These are phyloP conservation scores for Varanus salvator DNA, from an alignment of 2,113 vertebrate species.

Conservation along the genomic window DNA sequence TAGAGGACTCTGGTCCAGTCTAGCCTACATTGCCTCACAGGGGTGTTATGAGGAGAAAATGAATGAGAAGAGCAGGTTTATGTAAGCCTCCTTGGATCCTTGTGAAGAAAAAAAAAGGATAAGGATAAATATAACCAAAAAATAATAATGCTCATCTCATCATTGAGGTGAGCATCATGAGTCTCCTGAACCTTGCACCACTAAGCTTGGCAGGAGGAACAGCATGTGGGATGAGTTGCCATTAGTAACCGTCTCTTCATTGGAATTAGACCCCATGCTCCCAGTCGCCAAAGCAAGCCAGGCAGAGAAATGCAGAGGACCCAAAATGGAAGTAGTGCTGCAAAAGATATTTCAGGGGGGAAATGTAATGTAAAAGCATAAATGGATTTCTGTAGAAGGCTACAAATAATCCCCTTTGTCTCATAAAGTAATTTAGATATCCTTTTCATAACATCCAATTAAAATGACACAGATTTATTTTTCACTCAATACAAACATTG, in stretches of 20 bases:
- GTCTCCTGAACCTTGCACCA: neutral
- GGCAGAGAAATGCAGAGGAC: neutral
- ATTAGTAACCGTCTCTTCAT: neutral
- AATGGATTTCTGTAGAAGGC: neutral
- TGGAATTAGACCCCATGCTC: neutral
- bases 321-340: neutral
- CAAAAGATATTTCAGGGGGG: conserved; percentile 3
- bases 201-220: neutral
- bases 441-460: neutral
- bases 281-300: accelerated
- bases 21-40: too few species aligned
- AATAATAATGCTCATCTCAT: neutral
- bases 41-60: too few species aligned
- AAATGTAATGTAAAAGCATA: neutral
- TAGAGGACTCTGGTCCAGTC: too few species aligned
- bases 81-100: too few species aligned
- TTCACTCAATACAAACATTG: conserved; percentile 37
- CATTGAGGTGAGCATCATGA: neutral
- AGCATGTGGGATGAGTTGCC: neutral
- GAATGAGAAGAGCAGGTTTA: too few species aligned
- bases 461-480: conserved; percentile 11
- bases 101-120: too few species aligned
- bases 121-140: too few species aligned
- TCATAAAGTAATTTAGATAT: conserved; percentile 22
- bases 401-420: conserved; percentile 14